Percentiles rank a stretch among this genome's conserved stretches.
These are phyloP conservation scores for Thaumatotibia leucotreta DNA, from an alignment of 1,140 invertebrate genomes.

Conservation along the genomic window DNA sequence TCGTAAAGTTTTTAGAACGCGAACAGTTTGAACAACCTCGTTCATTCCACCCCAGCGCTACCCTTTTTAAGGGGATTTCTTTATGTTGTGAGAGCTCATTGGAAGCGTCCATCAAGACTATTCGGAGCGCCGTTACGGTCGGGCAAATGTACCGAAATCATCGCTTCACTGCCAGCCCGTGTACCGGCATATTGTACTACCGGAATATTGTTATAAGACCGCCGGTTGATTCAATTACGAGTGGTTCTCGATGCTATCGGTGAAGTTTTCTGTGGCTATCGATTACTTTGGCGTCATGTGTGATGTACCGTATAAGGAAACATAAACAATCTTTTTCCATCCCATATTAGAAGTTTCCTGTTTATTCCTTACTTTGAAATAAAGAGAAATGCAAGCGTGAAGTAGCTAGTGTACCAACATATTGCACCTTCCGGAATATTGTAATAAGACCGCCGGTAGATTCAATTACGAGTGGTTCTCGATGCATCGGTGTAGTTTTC, in stretches of 20 bases:
- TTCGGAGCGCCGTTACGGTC: slow-evolving; percentile 70
- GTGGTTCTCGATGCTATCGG: not conserved
- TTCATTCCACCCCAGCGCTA: slow-evolving; percentile 63
- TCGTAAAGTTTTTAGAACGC: not conserved
- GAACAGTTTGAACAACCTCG: slow-evolving; percentile 42
- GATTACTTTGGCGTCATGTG: not conserved
- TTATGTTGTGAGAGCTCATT: slow-evolving; percentile 77
- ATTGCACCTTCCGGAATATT: slow-evolving; percentile 60
- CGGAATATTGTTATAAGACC: slow-evolving; percentile 37
- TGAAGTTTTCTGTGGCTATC: not conserved
- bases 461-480: slow-evolving; percentile 34
- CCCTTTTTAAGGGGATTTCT: slow-evolving; percentile 77
- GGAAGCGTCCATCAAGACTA: slow-evolving; percentile 74
- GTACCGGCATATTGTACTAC: slow-evolving; percentile 68
- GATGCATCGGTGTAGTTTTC: not conserved
- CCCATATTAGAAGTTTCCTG: too few species aligned
- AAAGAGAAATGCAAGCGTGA: too few species aligned
- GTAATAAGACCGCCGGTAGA: slow-evolving; percentile 39
- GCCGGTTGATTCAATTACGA: slow-evolving; percentile 46
- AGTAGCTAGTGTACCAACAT: too few species aligned
- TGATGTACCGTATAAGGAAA: not conserved
- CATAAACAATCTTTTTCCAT: too few species aligned
- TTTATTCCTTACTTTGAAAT: too few species aligned
- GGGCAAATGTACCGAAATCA: slow-evolving; percentile 75
- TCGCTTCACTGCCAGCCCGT: slow-evolving; percentile 62